These are phyloP conservation scores for Simalia tracyae DNA, from an alignment of 2,797 vertebrate genomes.

Conservation along the genomic window DNA sequence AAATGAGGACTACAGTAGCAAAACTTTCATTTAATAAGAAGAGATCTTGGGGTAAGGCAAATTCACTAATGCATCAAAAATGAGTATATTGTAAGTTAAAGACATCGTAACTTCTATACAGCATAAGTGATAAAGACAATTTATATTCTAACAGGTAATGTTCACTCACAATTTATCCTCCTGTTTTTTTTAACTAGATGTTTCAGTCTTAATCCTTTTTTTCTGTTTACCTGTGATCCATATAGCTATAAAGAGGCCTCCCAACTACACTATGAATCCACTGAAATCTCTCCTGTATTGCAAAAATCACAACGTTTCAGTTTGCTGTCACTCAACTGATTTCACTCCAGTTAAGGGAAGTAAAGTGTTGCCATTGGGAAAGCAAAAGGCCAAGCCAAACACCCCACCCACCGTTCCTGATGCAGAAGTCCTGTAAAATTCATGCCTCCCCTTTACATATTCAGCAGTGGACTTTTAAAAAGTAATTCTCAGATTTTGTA, in stretches of 20 bases:
- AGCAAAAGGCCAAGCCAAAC: neutral
- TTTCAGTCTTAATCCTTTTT: neutral
- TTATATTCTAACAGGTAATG: neutral
- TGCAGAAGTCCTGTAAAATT: neutral
- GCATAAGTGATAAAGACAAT: neutral
- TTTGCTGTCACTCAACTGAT: neutral
- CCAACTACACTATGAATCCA: neutral
- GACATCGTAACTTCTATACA: neutral
- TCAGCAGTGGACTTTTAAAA: neutral
- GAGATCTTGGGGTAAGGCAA: neutral
- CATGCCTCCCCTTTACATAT: neutral
- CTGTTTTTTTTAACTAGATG: neutral
- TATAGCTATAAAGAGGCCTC: neutral
- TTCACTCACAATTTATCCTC: neutral
- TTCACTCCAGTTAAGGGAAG: neutral
- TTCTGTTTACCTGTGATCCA: neutral
- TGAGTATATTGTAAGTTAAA: too few relatives aligned
- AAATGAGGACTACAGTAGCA: neutral
- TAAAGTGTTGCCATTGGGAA: neutral
- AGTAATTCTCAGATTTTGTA: neutral
- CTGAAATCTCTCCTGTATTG: neutral
- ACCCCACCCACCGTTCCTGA: neutral
- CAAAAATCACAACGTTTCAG: neutral
- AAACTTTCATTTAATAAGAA: neutral
- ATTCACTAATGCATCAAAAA: neutral